Base-by-base conservation (phyloP, 92 coral and sea anemone genomes). In the Epizoanthus rinbou region DNA sequence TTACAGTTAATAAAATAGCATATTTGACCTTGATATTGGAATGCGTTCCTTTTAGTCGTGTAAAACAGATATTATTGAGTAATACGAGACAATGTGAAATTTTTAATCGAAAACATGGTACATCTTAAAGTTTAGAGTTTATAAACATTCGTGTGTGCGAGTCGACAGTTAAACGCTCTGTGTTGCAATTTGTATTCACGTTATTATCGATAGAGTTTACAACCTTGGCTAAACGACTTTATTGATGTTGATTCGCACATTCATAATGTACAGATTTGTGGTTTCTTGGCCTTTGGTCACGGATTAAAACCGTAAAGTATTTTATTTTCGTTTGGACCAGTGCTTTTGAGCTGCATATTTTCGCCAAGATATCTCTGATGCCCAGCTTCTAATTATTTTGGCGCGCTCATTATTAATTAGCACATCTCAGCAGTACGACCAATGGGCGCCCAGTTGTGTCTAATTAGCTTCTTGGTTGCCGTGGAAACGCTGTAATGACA, bases 381-480 rank as follows among this genome's bases (percentile, higher is more conserved):
- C 81, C 24, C 81, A 56, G 75, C 80, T 69, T 83, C 19, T 90
- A 88, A 93, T 93, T 93, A 91, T 88, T 88, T 91, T 93, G 97
- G 94, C 97, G 94, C 97, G 91, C 86, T 88, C 84, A 41, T 83
- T 86, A 86, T 88, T 93, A 91, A 93, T 93, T 84, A 87, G 90
- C 88, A 73, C 92, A 85, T 88, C 97, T 85, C 90, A 74, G 85
- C 88, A 74, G 87, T n/a, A 64, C 75, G 83, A 68, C 97, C 97
- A 93, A 93, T 93, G 70, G 78, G 71, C 80, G 79, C 85, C 62
- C 71, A 37, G 84, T 47, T 19, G 83, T 57, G 63, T 86, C 91
- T 88, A 93, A 93, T 93, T 93, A 93, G 94, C 75, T 86, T 85
- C 64, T 75, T 75, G 62, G 97, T 93, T 83, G 82, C 94, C 94